Percentiles rank a stretch among this genome's conserved stretches.
phyloP scores from a whole-genome alignment of 2,888 invertebrate genomes.

The Helobdella robusta region DNA sequence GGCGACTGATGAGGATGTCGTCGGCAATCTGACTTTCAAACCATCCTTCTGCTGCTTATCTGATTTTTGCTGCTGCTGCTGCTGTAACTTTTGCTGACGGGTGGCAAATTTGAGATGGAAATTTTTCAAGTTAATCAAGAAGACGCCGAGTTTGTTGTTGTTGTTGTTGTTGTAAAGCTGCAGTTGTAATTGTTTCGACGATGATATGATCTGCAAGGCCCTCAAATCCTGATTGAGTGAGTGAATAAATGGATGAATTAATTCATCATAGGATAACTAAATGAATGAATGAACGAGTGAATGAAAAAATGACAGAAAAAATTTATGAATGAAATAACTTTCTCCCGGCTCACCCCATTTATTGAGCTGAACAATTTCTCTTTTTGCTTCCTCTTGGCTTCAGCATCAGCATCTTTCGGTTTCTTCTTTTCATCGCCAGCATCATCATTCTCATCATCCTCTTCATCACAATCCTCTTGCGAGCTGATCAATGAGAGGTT shows the following conservation, averaged over 20 bases:
- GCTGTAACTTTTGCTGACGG: neutral
- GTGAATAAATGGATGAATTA: no score
- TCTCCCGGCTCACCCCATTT: neutral
- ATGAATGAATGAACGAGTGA: no score
- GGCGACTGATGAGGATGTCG: neutral
- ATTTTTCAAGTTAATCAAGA: neutral
- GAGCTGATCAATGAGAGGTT: no score
- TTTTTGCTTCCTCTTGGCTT: neutral
- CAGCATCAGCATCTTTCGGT: neutral
- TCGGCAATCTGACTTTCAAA: no score
- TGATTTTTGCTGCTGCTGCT: no score
- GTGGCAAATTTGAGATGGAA: neutral
- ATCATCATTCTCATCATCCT: neutral
- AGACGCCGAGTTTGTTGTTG: conserved; percentile 6
- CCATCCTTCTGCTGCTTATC: no score
- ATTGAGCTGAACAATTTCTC: neutral
- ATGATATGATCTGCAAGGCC: conserved; percentile 45
- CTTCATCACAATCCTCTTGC: neutral
- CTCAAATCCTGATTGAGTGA: conserved; percentile 40
- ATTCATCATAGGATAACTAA: no score
- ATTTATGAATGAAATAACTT: no score
- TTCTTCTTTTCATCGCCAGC: no score
- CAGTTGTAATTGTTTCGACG: conserved; percentile 41
- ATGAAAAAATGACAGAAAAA: no score
- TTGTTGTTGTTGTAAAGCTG: conserved; percentile 33